Percentiles rank a stretch among this genome's conserved stretches.
phyloP scores from a whole-genome alignment of 2,797 vertebrate species.

The Galago senegalensis region DNA sequence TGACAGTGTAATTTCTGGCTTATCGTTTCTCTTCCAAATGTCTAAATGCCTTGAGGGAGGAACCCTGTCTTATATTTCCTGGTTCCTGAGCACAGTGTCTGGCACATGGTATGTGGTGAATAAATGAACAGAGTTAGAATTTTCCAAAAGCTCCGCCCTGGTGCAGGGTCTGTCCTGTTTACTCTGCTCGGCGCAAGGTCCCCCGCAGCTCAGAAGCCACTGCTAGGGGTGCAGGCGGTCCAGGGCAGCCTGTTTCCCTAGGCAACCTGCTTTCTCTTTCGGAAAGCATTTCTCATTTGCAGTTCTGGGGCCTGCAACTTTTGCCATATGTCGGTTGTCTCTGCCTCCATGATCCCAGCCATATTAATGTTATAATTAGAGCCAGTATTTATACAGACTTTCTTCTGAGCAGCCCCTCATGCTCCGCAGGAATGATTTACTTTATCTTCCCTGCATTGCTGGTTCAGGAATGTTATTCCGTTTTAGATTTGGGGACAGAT shows the following conservation, averaged over 20 bases:
- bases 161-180: accelerated
- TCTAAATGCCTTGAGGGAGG: accelerated
- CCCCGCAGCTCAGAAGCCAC: neutral
- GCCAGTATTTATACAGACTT: conserved; percentile 75
- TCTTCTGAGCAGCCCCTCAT: conserved; percentile 38
- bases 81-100: accelerated
- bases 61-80: neutral
- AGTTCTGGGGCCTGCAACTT: conserved; percentile 75
- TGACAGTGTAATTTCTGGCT: accelerated
- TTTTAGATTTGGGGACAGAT: conserved; percentile 58
- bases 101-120: accelerated
- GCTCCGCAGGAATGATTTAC: conserved; percentile 1
- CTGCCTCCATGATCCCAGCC: conserved; percentile 77
- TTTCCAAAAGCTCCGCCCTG: neutral
- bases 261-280: conserved; percentile 71
- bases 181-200: neutral
- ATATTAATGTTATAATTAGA: conserved; percentile 81
- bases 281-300: conserved; percentile 68
- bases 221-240: neutral
- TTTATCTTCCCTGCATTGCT: conserved; percentile 37
- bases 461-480: conserved; percentile 18
- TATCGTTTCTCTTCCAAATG: neutral
- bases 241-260: conserved; percentile 66
- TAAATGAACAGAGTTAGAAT: too few relatives aligned
- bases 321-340: conserved; percentile 76